A percentile compares a stretch with the other conserved stretches of the same genome.
Evolutionary conservation across 2,797 vertebrate genomes (phyloP).

Genomic region (Falco berigora): DNA sequence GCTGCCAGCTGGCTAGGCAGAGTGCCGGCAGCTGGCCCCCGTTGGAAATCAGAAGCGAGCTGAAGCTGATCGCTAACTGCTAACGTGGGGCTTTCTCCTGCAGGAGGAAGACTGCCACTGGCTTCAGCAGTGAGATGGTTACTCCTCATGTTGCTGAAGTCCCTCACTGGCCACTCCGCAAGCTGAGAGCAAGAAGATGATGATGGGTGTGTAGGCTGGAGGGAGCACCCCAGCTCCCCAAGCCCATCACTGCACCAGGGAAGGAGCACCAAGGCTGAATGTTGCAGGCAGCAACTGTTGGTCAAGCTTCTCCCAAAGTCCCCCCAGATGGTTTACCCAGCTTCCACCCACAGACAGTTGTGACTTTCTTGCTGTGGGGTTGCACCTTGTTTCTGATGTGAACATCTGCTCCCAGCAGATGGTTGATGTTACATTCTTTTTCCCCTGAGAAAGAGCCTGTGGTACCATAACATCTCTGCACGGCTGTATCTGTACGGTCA

Average conservation of each 20-base stretch:
- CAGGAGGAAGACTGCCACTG: not conserved
- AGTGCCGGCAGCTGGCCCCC: not conserved
- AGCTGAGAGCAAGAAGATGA: not conserved
- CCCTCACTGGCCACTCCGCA: fast-evolving
- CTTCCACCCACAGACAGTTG: not conserved
- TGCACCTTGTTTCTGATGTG: not conserved
- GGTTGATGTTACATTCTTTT: not conserved
- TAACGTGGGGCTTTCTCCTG: not conserved
- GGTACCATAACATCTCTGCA: not conserved
- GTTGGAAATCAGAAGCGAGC: not conserved
- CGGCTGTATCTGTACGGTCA: fast-evolving
- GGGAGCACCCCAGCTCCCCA: not conserved
- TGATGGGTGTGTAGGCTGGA: fast-evolving
- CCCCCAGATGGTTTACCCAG: not conserved
- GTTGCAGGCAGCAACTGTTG: not conserved
- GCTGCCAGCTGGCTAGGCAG: not conserved
- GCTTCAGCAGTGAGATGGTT: not conserved
- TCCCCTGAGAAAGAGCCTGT: not conserved
- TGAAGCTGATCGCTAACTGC: not conserved
- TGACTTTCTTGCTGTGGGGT: not conserved
- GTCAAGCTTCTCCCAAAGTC: not conserved
- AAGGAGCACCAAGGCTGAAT: not conserved
- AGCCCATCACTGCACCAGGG: not conserved
- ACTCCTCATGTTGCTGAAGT: not conserved
- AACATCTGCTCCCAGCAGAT: not conserved